Percentiles rank a stretch among this genome's conserved stretches.
Conservation (phyloP, 2,113 vertebrate species). For the Lycocorax pyrrhopterus region DNA sequence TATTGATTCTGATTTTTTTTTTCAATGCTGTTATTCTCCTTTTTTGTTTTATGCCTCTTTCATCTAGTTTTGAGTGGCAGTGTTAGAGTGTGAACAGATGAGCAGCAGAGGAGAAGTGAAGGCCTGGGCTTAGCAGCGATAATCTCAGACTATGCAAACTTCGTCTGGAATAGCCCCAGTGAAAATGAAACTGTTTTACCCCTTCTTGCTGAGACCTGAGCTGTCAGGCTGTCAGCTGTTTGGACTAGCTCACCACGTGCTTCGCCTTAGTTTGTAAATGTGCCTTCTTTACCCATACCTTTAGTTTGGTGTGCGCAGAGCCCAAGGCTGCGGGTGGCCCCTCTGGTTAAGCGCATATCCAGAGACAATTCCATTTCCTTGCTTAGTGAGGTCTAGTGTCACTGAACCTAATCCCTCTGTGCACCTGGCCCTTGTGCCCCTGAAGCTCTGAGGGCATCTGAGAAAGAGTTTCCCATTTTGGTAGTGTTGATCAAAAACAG, state of each 20-base stretch:
- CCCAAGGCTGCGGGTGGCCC: background rate
- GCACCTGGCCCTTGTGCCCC: background rate
- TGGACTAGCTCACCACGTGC: background rate
- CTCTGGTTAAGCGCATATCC: background rate
- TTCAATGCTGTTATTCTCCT: background rate
- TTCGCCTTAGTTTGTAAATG: background rate
- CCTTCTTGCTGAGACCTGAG: background rate
- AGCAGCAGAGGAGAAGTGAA: background rate
- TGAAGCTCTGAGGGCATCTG: background rate
- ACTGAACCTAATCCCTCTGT: background rate
- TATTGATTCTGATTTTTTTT: background rate
- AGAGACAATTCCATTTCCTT: background rate
- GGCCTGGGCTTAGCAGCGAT: fast-evolving
- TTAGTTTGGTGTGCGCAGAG: background rate
- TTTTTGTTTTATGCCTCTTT: background rate
- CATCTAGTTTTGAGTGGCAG: background rate
- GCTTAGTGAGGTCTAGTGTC: background rate
- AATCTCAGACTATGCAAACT: background rate
- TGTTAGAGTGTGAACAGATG: background rate
- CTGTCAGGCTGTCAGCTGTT: background rate
- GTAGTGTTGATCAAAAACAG: background rate
- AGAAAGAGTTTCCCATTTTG: background rate
- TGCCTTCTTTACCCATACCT: background rate
- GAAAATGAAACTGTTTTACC: background rate
- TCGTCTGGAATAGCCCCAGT: background rate